Percentiles rank a stretch among this genome's conserved stretches.
phyloP scores from a whole-genome alignment of 2,113 vertebrate genomes.

The Phycodurus eques region DNA sequence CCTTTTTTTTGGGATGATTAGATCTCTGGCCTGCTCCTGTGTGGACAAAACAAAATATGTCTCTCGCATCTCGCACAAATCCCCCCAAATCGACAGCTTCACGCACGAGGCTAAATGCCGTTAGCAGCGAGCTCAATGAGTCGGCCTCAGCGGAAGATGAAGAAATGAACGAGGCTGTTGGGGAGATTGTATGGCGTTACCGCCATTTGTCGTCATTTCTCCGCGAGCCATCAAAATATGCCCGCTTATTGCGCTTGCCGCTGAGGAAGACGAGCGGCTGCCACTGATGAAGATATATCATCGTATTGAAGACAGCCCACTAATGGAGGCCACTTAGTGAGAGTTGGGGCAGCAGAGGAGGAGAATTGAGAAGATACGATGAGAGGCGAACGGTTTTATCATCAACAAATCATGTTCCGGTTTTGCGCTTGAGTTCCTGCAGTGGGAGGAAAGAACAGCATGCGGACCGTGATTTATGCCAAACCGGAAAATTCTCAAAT shows the following conservation, averaged over 20 bases:
- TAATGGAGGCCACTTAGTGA: slow-evolving; percentile 7
- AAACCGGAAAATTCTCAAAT: not conserved
- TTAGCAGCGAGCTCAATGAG: slow-evolving; percentile 25
- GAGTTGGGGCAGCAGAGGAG: slow-evolving; percentile 12
- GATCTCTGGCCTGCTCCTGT: not conserved
- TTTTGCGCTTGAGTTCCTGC: not conserved
- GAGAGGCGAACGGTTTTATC: not conserved
- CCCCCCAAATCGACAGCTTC: not conserved
- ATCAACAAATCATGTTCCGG: not conserved
- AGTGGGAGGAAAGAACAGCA: not conserved
- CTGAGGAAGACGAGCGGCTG: slow-evolving; percentile 47
- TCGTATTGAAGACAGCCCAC: slow-evolving; percentile 11
- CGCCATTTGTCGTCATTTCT: slow-evolving; percentile 37
- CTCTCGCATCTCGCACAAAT: not conserved
- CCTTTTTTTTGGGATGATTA: slow-evolving; percentile 17
- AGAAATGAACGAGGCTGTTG: slow-evolving; percentile 56
- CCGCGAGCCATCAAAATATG: slow-evolving; percentile 21
- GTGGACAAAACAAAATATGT: slow-evolving; percentile 21
- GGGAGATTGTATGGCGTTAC: slow-evolving; percentile 47
- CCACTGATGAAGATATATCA: slow-evolving; percentile 36
- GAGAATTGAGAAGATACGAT: not conserved
- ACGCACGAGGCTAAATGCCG: slow-evolving; percentile 30
- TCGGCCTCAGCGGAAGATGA: slow-evolving; percentile 36
- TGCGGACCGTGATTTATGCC: not conserved
- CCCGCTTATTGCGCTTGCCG: slow-evolving; percentile 24